Evolutionary conservation across 2,113 vertebrate genomes (phyloP), one percentile per base, ranked within the genome.

Genomic region (Excalfactoria chinensis): DNA sequence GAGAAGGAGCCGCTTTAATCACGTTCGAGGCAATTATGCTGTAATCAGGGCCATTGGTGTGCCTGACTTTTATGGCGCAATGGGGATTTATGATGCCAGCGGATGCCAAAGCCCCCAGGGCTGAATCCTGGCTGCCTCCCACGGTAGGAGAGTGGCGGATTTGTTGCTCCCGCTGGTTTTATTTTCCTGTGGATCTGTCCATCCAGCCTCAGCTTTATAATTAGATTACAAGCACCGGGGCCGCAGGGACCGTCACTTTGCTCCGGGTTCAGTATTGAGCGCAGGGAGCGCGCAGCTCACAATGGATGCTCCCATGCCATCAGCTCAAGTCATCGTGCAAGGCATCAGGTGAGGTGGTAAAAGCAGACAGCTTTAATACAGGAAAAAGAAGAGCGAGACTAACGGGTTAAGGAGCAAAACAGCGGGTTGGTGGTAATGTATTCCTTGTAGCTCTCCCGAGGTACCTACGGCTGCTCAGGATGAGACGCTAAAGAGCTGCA

Each of bases 281-380:
- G 0, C 15, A 18, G 53, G 46, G 40, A 35, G 21, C 28, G 35
- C 55, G 13, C 18, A 15, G 20, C 44, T 26, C 1, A 0, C 0
- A 4, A 20, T 35, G 5, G 2, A 7, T 28, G 30, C 53, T 83
- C 22, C 55, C 51, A 4, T 19, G 23, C 30, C 18, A 15, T 73
- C 51, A 56, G 30, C 51, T n/a, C 20, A 11, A 72, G 21, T 23
- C 22, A 20, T 56, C 32, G 40, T 16, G 9, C 25, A 7, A 17
- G 37, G 60, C 60, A 40, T 40, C 60, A 19, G 26, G 37, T 15
- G 60, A 40, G 25, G 26, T 15, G 56, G 20, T 34, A 34, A 59
- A 59, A 59, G 55, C 55, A 35, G 60, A 73, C 56, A 59, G 53
- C 68, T 43, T 22, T 51, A 64, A 22, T 9, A 12, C 30, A 30